phyloP scores from a whole-genome alignment of 2,888 invertebrate species.

The Lasioglossum vierecki region DNA sequence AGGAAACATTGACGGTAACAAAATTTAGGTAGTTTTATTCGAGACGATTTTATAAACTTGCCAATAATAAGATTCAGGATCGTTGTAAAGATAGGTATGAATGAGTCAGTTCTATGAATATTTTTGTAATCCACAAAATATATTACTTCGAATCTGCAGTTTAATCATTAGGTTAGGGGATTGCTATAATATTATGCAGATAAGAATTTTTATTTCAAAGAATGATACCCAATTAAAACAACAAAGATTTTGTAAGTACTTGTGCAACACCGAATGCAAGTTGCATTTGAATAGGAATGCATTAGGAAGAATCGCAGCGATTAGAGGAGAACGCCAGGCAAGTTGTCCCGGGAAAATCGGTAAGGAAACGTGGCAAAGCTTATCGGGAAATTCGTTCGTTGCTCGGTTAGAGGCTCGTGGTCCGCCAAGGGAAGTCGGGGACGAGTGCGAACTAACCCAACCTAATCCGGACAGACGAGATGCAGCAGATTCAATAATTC shows the following conservation, averaged over 20 bases:
- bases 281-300: not conserved
- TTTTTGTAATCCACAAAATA: not conserved
- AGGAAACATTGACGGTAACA: too few relatives aligned
- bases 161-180: not conserved
- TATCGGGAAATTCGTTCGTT: conserved; percentile 19
- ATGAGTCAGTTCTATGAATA: not conserved
- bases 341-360: not conserved
- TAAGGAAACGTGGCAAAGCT: conserved; percentile 7
- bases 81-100: not conserved
- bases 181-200: not conserved
- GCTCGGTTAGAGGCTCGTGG: conserved; percentile 32
- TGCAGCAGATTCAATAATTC: conserved; percentile 82
- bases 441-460: conserved; percentile 68
- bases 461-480: conserved; percentile 75
- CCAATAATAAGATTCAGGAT: not conserved
- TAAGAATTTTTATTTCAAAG: not conserved
- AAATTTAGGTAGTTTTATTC: not conserved
- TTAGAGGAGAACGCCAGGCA: not conserved
- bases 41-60: not conserved
- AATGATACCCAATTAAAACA: not conserved
- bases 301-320: not conserved
- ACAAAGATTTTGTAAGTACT: not conserved
- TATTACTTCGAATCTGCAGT: not conserved
- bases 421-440: conserved; percentile 55
- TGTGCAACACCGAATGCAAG: not conserved